A percentile compares a stretch with the other conserved stretches of the same genome.
Conservation (phyloP, 2,888 invertebrate genomes). For the Pilophorus perplexus region DNA sequence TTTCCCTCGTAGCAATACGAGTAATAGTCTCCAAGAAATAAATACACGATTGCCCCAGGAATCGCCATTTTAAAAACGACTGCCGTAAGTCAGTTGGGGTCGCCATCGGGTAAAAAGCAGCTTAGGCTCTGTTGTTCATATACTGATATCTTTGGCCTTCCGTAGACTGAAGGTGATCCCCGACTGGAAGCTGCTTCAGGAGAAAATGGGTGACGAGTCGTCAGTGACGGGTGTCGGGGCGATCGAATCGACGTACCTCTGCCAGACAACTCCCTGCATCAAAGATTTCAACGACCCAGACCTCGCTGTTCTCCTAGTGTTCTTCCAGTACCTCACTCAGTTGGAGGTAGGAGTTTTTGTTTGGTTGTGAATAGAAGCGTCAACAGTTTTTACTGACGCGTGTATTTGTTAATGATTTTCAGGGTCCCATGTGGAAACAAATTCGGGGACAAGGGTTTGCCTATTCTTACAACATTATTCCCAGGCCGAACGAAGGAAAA, state of each 20-base stretch:
- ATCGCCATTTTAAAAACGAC: no score
- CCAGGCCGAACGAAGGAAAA: slow-evolving; percentile 66
- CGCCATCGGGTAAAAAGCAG: no score
- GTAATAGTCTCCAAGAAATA: no score
- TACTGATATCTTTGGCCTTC: no score
- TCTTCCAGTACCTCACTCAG: slow-evolving; percentile 82
- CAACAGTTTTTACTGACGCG: no score
- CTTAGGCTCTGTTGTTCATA: no score
- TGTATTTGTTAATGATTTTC: slow-evolving; percentile 44
- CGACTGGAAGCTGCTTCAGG: slow-evolving; percentile 55
- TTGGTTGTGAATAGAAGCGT: no score
- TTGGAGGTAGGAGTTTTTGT: slow-evolving; percentile 73
- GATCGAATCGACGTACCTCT: slow-evolving; percentile 73
- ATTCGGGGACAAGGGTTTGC: slow-evolving; percentile 83
- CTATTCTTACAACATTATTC: slow-evolving; percentile 70
- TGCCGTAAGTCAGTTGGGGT: no score
- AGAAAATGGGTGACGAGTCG: slow-evolving; percentile 52
- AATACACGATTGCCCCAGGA: no score
- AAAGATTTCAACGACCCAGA: slow-evolving; percentile 62
- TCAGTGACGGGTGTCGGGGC: slow-evolving; percentile 77
- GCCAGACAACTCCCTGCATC: slow-evolving; percentile 66
- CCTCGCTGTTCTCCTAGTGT: slow-evolving; percentile 71
- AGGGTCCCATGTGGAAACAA: slow-evolving; percentile 86
- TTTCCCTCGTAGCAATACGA: no score
- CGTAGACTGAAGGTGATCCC: slow-evolving; percentile 55